Evolutionary conservation across 2,113 vertebrate species (phyloP).

Genomic region (Circaetus gallicus): DNA sequence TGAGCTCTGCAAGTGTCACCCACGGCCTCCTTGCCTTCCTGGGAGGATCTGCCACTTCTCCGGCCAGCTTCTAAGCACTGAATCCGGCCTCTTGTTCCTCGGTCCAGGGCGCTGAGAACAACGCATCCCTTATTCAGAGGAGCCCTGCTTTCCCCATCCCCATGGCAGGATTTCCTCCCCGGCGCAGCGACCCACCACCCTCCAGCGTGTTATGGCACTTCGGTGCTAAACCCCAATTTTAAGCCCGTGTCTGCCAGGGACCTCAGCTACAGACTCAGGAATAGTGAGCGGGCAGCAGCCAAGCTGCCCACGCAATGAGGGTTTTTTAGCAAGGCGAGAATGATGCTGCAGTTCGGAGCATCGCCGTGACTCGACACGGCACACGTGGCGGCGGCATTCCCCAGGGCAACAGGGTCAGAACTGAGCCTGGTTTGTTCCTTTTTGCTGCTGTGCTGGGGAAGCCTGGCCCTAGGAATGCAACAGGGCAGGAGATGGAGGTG

Average conservation of each 20-base stretch:
- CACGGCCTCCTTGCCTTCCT: neutral
- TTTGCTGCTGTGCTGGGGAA: neutral
- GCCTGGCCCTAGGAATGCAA: neutral
- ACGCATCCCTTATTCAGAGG: accelerated
- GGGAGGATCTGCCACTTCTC: neutral
- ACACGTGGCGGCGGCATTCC: accelerated
- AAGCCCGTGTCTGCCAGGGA: neutral
- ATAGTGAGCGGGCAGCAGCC: neutral
- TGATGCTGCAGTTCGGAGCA: neutral
- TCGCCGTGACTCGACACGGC: accelerated
- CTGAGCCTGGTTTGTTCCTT: neutral
- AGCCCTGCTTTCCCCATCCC: neutral
- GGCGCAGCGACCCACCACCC: neutral
- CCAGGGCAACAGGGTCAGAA: accelerated
- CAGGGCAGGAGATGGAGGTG: neutral
- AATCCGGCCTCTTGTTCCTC: neutral
- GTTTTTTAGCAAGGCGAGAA: neutral
- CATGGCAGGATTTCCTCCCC: accelerated
- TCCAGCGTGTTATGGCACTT: neutral
- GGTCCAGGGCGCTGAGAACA: accelerated
- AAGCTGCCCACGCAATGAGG: accelerated
- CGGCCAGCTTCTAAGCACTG: accelerated
- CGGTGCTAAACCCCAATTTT: neutral
- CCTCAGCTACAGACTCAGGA: accelerated
- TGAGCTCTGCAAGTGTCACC: neutral